A percentile compares a stretch with the other conserved stretches of the same genome.
phyloP scores from a whole-genome alignment of 2,113 vertebrate species.

The Hylia prasina region DNA sequence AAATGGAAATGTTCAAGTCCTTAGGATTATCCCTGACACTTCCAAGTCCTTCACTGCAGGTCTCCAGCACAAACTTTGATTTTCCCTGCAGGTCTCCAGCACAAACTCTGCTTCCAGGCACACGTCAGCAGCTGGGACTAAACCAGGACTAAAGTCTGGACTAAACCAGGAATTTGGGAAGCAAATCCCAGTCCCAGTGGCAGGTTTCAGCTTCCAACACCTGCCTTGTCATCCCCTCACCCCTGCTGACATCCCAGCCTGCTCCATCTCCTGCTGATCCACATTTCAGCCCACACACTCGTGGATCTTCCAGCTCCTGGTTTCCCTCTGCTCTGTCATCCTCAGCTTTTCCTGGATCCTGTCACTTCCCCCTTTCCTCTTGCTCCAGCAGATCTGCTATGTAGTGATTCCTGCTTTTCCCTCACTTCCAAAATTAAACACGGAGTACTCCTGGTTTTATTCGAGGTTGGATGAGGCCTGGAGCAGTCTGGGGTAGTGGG shows the following conservation, averaged over 20 bases:
- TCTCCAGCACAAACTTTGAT: not conserved
- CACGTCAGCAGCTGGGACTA: not conserved
- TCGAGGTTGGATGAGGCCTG: not conserved
- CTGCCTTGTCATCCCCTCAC: not conserved
- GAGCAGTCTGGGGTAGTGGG: not conserved
- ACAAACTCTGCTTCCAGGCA: not conserved
- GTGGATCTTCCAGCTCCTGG: not conserved
- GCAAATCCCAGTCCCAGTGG: not conserved
- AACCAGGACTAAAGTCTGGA: not conserved
- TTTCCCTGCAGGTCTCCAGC: not conserved
- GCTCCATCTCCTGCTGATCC: not conserved
- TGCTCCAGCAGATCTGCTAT: not conserved
- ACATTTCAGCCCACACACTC: not conserved
- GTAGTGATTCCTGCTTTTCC: not conserved
- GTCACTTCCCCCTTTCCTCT: not conserved
- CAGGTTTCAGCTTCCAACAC: not conserved
- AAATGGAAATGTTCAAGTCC: accelerated
- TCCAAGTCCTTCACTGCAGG: not conserved
- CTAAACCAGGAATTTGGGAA: not conserved
- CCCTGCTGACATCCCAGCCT: not conserved
- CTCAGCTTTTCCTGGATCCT: not conserved
- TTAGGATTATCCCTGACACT: not conserved
- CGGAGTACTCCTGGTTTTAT: accelerated
- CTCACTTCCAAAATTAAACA: not conserved
- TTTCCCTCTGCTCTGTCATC: not conserved